Conservation (phyloP, 1,140 invertebrate species). For the Hycleus phaleratus region DNA sequence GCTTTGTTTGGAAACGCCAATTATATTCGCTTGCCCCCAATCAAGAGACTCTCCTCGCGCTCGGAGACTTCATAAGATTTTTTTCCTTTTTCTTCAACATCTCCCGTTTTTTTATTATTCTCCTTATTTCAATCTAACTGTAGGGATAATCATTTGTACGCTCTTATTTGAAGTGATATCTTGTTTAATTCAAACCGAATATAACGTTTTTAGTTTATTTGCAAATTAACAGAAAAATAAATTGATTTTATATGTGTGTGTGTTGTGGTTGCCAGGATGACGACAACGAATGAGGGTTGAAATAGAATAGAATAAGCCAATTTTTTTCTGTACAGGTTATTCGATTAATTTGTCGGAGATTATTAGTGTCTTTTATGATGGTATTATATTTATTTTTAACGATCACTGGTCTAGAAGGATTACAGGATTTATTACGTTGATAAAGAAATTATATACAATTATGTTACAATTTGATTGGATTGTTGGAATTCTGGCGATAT, state of each 20-base stretch:
- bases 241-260: neutral
- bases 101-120: too few species aligned
- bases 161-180: too few species aligned
- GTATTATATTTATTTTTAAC: conserved; percentile 3
- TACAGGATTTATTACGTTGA: neutral
- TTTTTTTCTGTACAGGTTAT: conserved; percentile 1
- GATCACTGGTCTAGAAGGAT: conserved; percentile 1
- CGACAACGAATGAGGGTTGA: neutral
- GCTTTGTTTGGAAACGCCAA: too few species aligned
- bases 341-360: conserved; percentile 9
- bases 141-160: too few species aligned
- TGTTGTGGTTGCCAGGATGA: neutral
- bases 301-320: neutral
- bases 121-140: too few species aligned
- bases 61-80: too few species aligned
- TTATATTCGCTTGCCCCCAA: too few species aligned
- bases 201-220: neutral
- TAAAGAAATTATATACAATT: neutral
- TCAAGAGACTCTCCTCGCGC: too few species aligned
- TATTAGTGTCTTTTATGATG: conserved; percentile 6
- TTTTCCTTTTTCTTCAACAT: too few species aligned
- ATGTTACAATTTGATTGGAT: too few species aligned
- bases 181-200: neutral
- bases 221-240: neutral
- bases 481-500: too few species aligned